Evolutionary conservation across 2,113 vertebrate genomes (phyloP), one percentile per base, ranked within the genome.

Genomic region (Gymnorhina tibicen): DNA sequence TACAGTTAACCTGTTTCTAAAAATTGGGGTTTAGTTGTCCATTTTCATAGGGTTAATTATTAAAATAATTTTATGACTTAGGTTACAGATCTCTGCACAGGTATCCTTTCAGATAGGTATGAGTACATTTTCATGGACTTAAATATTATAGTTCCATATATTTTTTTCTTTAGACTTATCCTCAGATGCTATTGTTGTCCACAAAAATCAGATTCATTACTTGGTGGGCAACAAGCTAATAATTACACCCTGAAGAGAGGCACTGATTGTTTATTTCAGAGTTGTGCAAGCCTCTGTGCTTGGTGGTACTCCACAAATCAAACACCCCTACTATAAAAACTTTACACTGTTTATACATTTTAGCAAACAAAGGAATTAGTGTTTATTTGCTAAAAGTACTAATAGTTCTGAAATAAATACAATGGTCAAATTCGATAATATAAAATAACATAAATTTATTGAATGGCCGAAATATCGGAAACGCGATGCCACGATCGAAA

Each of bases 171-270:
- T 64, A 66, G 33, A 23, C 11, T 67, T 87, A 50, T 55, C 35
- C 26, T 85, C 44, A 52, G 13, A 67, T 59, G 30, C 10, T 9
- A 18, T 35, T 32, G 11, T 13, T 53, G 21, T 53, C n/a, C 28
- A 53, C 24, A 83, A 32, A 53, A 68, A 53, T 53, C 0, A 0
- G 20, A 35, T 35, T 47, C 0, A 0, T 75, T 82, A 22, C 11
- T 18, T 83, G 24, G 3, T 55, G 30, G 35, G 17, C 30, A 62
- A 47, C n/a, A 41, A 89, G 32, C 11, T 67, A 32, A 41, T 41
- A 55, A 76, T 69, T 68, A 32, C 9, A 35, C 11, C 4, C 30
- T 53, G 11, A 47, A 68, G 24, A 83, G 20, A 53, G 14, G 19
- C 39, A 47, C 2, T 41, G 41, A 35, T 72, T 41, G 5, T 24